Conservation (phyloP, 2,888 invertebrate species). For the Agrypnus murinus region DNA sequence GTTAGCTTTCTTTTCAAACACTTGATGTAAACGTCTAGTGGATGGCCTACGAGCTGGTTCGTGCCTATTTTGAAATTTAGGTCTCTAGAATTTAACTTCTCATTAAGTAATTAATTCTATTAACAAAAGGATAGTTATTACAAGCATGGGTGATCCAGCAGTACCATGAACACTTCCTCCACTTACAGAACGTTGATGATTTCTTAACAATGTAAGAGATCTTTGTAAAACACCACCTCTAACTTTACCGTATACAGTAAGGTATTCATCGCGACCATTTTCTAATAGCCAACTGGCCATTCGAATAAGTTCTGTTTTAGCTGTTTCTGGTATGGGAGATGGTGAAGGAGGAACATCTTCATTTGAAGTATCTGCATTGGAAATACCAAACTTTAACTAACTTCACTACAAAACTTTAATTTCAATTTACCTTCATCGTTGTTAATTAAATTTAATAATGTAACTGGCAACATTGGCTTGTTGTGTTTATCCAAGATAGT, state of each 20-base stretch:
- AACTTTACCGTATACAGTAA: slow-evolving; percentile 83
- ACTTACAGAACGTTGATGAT: slow-evolving; percentile 86
- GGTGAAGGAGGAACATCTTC: slow-evolving; percentile 78
- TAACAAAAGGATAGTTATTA: too few relatives aligned
- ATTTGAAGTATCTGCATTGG: slow-evolving; percentile 57
- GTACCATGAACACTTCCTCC: slow-evolving; percentile 81
- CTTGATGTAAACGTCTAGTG: slow-evolving; percentile 88
- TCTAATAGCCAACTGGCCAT: slow-evolving; percentile 92
- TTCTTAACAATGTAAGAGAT: slow-evolving; percentile 84
- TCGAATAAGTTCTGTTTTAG: slow-evolving; percentile 81
- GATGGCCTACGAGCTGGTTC: slow-evolving; percentile 86
- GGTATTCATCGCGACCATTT: slow-evolving; percentile 82
- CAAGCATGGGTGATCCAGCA: slow-evolving; percentile 76
- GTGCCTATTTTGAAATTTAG: slow-evolving; percentile 81
- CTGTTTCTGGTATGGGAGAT: slow-evolving; percentile 81
- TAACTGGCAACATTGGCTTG: slow-evolving; percentile 88
- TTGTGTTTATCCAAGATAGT: slow-evolving; percentile 90
- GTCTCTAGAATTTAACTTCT: slow-evolving; percentile 75
- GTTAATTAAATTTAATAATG: slow-evolving; percentile 90
- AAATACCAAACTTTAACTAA: too few relatives aligned
- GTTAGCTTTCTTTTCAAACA: slow-evolving; percentile 87
- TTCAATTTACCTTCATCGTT: slow-evolving; percentile 84
- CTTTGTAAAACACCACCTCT: slow-evolving; percentile 84
- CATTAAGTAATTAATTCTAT: too few relatives aligned
- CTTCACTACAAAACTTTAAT: slow-evolving; percentile 51